phyloP scores from a whole-genome alignment of 1,140 invertebrate species.

The Hyles euphorbiae region DNA sequence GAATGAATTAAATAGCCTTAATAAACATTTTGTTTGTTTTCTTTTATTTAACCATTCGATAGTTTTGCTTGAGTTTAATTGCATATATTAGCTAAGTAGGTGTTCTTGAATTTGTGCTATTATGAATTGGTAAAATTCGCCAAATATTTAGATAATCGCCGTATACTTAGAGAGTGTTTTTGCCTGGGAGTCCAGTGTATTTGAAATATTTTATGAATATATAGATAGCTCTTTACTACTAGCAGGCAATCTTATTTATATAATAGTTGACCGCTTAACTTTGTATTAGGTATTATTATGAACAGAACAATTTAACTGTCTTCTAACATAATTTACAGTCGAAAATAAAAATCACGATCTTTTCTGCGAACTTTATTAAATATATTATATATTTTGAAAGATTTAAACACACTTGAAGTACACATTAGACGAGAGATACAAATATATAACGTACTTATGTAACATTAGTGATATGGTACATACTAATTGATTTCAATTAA shows the following conservation, averaged over 20 bases:
- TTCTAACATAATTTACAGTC: no score
- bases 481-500: slow-evolving; percentile 11
- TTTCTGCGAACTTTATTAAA: slow-evolving; percentile 38
- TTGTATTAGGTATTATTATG: no score
- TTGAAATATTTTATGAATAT: no score
- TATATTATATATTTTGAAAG: slow-evolving; percentile 26
- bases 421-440: slow-evolving; percentile 29
- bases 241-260: no score
- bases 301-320: no score
- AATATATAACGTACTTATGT: slow-evolving; percentile 26
- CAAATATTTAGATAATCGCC: no score
- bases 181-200: no score
- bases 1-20: slow-evolving; percentile 75
- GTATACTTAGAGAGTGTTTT: no score
- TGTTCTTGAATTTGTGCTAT: no score
- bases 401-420: slow-evolving; percentile 26
- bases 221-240: no score
- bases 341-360: slow-evolving; percentile 14
- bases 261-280: no score
- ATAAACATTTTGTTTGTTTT: slow-evolving; percentile 39
- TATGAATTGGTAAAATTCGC: no score
- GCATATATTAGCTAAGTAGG: neutral
- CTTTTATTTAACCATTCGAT: slow-evolving; percentile 1
- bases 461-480: slow-evolving; percentile 33
- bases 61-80: slow-evolving; percentile 34